Base-by-base conservation (phyloP, 2,888 invertebrate genomes). In the Cenopis cana region DNA sequence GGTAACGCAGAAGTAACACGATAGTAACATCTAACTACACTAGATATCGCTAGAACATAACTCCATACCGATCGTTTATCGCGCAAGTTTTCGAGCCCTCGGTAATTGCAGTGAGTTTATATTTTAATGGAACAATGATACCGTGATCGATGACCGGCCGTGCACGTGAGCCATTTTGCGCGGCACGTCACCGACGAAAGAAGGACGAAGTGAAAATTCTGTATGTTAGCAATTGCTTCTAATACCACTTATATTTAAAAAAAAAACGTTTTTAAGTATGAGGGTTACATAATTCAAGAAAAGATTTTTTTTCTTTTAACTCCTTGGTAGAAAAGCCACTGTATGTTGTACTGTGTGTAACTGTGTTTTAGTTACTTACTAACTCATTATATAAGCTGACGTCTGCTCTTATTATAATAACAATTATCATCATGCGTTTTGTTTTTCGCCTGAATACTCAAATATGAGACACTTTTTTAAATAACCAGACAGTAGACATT, bases 51-150 rank as follows among this genome's bases (percentile, higher is more conserved):
- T 64, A 55, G 14, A 50, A 69, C 69, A 67, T 76, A 80, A 77
- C 75, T 75, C 77, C 75, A 75, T 73, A 74, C 75, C 73, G 73
- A 76, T 75, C 79, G 80, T 82, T 80, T 82, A 79, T 78, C 77
- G 76, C 75, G 65, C 75, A 74, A 76, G 75, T 77, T 75, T 77
- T 74, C 76, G 74, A 73, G 74, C 74, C 74, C 73, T 76, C 73
- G 73, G 78, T 82, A 81, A 82, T 82, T 79, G 79, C 78, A 75
- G 81, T 78, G 76, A 80, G 81, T 81, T 80, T 77, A 79, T 80
- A 81, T 82, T 82, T 82, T 81, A 83, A 83, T 83, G 80, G 78
- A 83, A 83, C 83, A 83, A 83, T 82, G 81, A 83, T 82, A 82
- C 79, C 76, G 75, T 81, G 78, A 81, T 80, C 78, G 80, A 78